Evolutionary conservation across 23 tunicate genomes (phyloP).

Genomic region (Oikopleura albicans): DNA sequence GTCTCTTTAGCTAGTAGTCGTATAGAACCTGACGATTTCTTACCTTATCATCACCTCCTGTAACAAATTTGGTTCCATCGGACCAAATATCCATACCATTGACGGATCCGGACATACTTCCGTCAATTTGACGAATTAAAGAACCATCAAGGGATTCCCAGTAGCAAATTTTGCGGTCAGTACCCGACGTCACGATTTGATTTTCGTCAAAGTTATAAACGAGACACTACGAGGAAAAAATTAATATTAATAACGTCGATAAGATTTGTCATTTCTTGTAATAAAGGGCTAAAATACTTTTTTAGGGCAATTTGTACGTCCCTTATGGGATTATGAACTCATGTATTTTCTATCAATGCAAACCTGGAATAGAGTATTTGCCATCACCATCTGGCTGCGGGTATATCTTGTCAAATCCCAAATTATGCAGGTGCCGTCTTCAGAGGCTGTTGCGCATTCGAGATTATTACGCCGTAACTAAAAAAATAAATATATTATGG

Average conservation of each 20-base stretch:
- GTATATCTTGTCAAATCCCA: slow-evolving; percentile 43
- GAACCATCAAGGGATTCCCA: slow-evolving; percentile 82
- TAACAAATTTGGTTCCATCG: slow-evolving; percentile 38
- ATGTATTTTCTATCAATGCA: no score
- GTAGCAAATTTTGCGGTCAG: slow-evolving; percentile 75
- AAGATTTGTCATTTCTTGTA: no score
- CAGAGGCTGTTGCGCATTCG: slow-evolving; percentile 61
- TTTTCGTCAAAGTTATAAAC: slow-evolving; percentile 1
- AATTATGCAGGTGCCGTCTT: slow-evolving; percentile 88
- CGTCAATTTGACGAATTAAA: slow-evolving; percentile 73
- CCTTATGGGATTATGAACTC: no score
- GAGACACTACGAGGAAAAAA: background rate
- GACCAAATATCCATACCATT: slow-evolving; percentile 85
- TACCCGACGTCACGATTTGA: slow-evolving; percentile 72
- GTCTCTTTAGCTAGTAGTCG: no score
- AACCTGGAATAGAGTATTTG: slow-evolving; percentile 52
- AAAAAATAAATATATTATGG: background rate
- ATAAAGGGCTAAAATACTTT: no score
- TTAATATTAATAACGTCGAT: background rate
- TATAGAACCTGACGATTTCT: background rate
- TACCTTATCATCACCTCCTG: slow-evolving; percentile 79
- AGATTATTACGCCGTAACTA: slow-evolving; percentile 26
- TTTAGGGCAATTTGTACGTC: no score
- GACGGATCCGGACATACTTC: slow-evolving; percentile 56
- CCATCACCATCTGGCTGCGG: slow-evolving; percentile 73